Conservation (phyloP, 1,140 invertebrate genomes). For the Plectus sambesii region DNA sequence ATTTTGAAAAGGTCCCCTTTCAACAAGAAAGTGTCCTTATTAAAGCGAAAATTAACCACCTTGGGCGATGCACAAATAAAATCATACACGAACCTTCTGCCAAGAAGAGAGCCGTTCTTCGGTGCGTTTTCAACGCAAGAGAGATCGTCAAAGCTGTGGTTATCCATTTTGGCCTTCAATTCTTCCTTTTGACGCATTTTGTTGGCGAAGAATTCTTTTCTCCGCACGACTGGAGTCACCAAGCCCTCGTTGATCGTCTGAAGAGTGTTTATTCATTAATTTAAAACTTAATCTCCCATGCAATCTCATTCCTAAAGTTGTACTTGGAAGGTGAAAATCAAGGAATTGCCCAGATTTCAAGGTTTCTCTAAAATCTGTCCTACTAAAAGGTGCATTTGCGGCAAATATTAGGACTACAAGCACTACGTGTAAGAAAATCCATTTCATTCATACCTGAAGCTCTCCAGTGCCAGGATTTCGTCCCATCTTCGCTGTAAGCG, state of each 20-base stretch:
- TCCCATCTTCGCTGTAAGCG: conserved; percentile 18
- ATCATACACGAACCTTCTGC: conserved; percentile 6
- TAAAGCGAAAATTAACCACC: not conserved
- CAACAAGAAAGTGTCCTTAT: too few species aligned
- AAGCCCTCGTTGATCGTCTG: conserved; percentile 37
- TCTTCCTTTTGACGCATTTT: conserved; percentile 10
- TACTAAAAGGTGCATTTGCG: too few species aligned
- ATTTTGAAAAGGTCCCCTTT: too few species aligned
- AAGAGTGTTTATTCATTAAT: conserved; percentile 11
- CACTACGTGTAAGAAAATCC: not conserved
- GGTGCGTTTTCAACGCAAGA: conserved; percentile 9
- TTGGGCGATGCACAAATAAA: conserved; percentile 5
- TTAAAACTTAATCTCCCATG: too few species aligned
- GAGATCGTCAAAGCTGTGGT: too few species aligned
- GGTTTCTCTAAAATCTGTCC: too few species aligned
- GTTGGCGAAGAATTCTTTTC: conserved; percentile 23
- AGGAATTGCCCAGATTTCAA: too few species aligned
- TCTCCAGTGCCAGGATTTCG: conserved; percentile 16
- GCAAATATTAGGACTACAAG: too few species aligned
- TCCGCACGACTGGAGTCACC: conserved; percentile 32
- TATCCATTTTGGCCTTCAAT: conserved; percentile 1
- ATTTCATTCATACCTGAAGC: conserved; percentile 5
- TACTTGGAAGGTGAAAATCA: too few species aligned
- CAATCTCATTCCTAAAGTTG: too few species aligned
- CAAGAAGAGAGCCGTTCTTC: conserved; percentile 4